Base-by-base conservation (phyloP, 2,797 vertebrate genomes). In the Lophura swinhoii region DNA sequence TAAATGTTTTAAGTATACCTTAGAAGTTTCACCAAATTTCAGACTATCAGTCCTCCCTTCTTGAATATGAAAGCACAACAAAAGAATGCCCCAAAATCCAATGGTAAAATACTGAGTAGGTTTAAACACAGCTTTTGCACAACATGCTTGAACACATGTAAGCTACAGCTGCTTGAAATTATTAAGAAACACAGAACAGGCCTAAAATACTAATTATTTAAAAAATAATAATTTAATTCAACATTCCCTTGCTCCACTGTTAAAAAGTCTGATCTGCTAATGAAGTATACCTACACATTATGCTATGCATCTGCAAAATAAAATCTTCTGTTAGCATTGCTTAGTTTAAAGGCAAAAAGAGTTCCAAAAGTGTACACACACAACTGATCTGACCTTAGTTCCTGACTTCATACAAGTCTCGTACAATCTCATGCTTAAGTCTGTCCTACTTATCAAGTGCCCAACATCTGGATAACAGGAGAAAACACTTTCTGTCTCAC, bases 81-180 rank as follows among this genome's bases (percentile, higher is more conserved):
- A 13, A 70, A 33, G 9, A 84, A 53, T 29, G 41, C 16, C 3
- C 68, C 53, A 70, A 87, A 94, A 70, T 70, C 5, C 31, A 83
- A 23, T 14, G 37, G 31, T 48, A 66, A 66, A 78, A 80, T 21
- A 64, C 6, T 60, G 23, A 70, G 31, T 6, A 53, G 24, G 18
- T 33, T 90, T 81, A 78, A 84, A 76, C 33, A 31, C 55, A 93
- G 74, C 14, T 90, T 82, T 81, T 81, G 77, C 64, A 87, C 22
- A 56, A 70, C 77, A 67, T 13, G 35, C 33, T n/a, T 43, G n/a
- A 87, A 77, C 22, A 53, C 55, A 22, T 17, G 64, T 59, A 28
- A 82, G 48, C n/a, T 67, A 70, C 26, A 63, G 67, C 49, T 62
- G 53, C 35, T 56, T 14, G 16, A 87, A 93, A 56, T 73, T 22